Base-by-base conservation (phyloP, 2,888 invertebrate genomes). In the Pachycephus smyrnensis region DNA sequence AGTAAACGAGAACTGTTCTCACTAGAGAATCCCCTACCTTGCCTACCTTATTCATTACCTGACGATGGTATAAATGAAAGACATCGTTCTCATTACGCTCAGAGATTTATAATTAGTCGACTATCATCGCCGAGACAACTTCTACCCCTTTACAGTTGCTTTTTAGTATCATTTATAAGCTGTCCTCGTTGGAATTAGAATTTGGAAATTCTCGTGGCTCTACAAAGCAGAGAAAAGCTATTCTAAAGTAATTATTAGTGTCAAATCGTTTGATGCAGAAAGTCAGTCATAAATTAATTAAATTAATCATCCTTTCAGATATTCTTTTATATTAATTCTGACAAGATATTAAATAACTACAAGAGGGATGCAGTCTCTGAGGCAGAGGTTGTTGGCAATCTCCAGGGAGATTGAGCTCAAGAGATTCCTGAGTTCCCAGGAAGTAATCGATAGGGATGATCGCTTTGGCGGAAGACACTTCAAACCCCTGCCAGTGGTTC, bases 391-490 rank as follows among this genome's bases (percentile, higher is more conserved):
- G 11, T 15, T 83, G 11, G 55, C 68, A 15, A 30, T 23, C 4
- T 77, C 68, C 36, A 78, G 76, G 79, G 77, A 80, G 68, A 77
- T 73, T 23, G 80, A 76, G 31, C 37, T 80, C 30, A 80, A 78
- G 30, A 85, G 88, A 73, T 81, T 80, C 15, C 68, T 89, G 11
- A 89, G 85, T 69, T 83, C 86, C 1, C 87, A 86, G 15, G 86
- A 90, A 74, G 79, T 91, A 11, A 92, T 95, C 80, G 92, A 93
- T 12, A 92, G 94, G 23, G 96, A 96, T 86, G 91, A 93, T 40
- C 93, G 93, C 84, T 95, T 93, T 88, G 95, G 95, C 0, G 95
- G 95, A 0, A 94, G 94, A 86, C 96, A 96, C 88, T 96, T 96
- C 87, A 94, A 94, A 84, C 95, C 95, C 0, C 84, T 96, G 23